A percentile compares a stretch with the other conserved stretches of the same genome.
Evolutionary conservation across 2,888 invertebrate species (phyloP).

Genomic region (Ferdinandea cuprea): DNA sequence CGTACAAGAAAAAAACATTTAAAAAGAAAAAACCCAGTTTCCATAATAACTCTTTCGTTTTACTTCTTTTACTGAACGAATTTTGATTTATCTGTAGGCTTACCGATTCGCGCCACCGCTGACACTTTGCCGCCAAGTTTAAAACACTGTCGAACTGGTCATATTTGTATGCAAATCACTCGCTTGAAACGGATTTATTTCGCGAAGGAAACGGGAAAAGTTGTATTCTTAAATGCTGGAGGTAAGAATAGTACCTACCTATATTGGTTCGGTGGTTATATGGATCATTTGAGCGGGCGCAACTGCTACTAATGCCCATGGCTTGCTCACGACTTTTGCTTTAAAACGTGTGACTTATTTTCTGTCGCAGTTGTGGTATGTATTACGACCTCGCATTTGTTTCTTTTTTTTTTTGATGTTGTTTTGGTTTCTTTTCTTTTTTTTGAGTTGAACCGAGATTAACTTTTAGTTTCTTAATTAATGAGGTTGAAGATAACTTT

Average conservation of each 20-base stretch:
- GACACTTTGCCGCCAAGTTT: no score
- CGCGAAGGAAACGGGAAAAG: neutral
- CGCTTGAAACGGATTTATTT: neutral
- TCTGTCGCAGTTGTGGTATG: neutral
- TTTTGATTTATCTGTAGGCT: no score
- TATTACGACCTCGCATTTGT: slow-evolving; percentile 42
- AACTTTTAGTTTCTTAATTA: slow-evolving; percentile 26
- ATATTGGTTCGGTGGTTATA: neutral
- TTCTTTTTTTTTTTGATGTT: slow-evolving; percentile 7
- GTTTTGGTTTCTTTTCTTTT: slow-evolving; percentile 4
- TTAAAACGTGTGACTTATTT: slow-evolving; percentile 57
- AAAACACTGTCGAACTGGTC: neutral
- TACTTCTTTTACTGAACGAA: no score
- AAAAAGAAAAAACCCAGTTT: neutral
- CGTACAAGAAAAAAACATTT: no score
- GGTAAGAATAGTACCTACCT: neutral
- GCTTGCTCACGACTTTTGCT: slow-evolving; percentile 49
- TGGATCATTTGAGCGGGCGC: slow-evolving; percentile 5
- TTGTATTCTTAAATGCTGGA: neutral
- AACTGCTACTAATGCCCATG: neutral
- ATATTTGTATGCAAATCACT: slow-evolving; percentile 4
- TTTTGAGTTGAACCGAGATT: slow-evolving; percentile 29
- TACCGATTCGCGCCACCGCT: no score
- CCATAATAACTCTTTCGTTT: no score
- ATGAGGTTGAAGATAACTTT: no score